phyloP scores from a whole-genome alignment of 2,113 vertebrate species.

The Malurus elegans region DNA sequence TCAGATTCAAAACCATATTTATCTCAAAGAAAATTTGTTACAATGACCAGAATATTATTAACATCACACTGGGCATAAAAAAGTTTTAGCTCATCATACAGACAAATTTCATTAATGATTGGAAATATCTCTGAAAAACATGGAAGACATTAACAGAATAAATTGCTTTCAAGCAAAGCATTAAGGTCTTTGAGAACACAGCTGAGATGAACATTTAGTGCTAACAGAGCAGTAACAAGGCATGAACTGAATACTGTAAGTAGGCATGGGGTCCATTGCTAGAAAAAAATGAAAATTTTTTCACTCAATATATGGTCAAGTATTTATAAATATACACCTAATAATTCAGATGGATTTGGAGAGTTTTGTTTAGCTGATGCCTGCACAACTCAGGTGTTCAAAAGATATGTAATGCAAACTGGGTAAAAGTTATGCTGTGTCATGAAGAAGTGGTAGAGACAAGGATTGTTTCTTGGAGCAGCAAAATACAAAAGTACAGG shows the following conservation, averaged over 20 bases:
- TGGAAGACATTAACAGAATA: neutral
- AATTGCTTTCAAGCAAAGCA: neutral
- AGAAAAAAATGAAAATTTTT: neutral
- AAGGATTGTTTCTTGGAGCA: neutral
- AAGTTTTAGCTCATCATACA: neutral
- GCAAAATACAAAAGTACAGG: neutral
- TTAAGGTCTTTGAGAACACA: neutral
- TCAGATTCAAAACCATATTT: neutral
- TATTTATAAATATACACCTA: neutral
- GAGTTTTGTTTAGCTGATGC: neutral
- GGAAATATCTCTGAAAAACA: neutral
- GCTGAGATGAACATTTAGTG: neutral
- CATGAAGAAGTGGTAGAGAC: neutral
- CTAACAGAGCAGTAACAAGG: neutral
- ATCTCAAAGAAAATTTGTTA: neutral
- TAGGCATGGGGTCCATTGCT: neutral
- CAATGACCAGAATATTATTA: neutral
- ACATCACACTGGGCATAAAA: neutral
- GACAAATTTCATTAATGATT: constrained; percentile 1
- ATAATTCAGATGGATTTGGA: neutral
- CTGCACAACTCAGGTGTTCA: neutral
- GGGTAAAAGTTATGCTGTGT: neutral
- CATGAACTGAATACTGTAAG: neutral
- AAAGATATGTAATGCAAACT: neutral
- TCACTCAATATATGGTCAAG: neutral